A percentile compares a stretch with the other conserved stretches of the same genome.
Evolutionary conservation across 2,113 vertebrate genomes (phyloP).

Genomic region (Gavialis gangeticus): DNA sequence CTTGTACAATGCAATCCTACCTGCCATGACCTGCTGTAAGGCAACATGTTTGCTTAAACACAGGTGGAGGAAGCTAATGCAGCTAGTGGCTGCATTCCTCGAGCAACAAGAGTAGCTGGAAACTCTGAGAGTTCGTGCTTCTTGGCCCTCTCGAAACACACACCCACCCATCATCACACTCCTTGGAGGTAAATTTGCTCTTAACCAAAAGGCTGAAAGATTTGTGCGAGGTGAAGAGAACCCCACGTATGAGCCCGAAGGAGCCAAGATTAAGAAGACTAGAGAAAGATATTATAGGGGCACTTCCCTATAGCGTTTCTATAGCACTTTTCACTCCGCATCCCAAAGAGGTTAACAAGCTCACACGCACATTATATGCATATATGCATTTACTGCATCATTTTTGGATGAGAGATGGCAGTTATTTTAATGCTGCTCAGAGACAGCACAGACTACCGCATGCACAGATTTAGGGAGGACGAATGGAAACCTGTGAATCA

Average conservation of each 20-base stretch:
- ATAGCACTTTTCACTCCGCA: background rate
- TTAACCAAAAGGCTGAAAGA: no score
- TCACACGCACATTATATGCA: rapidly evolving
- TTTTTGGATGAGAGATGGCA: background rate
- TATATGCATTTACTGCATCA: background rate
- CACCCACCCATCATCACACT: background rate
- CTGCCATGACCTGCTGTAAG: background rate
- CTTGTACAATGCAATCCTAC: background rate
- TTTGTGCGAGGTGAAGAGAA: no score
- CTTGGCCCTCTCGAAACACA: background rate
- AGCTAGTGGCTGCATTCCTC: background rate
- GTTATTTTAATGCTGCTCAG: background rate
- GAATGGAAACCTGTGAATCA: background rate
- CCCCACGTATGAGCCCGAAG: background rate
- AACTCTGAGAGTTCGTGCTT: background rate
- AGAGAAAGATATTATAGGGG: background rate
- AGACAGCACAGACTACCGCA: background rate
- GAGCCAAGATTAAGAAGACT: background rate
- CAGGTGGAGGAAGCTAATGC: background rate
- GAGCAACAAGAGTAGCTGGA: background rate
- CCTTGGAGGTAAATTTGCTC: background rate
- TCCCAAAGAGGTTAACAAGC: background rate
- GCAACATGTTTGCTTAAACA: background rate
- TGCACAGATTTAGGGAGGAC: background rate
- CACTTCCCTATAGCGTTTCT: no score